Evolutionary conservation across 2,113 vertebrate species (phyloP).

Genomic region (Montifringilla adamsi): DNA sequence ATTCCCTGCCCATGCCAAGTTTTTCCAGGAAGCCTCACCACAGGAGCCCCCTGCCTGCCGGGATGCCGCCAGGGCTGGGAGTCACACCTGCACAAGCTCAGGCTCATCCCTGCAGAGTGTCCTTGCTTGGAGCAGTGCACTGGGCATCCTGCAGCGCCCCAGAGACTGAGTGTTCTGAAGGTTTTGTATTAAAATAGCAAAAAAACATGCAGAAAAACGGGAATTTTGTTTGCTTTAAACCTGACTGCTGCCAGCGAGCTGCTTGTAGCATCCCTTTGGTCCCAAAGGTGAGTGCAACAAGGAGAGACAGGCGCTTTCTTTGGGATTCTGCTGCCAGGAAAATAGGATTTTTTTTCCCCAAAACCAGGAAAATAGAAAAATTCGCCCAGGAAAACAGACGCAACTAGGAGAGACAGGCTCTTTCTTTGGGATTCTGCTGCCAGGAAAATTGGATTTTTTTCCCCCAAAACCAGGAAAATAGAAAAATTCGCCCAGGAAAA

Average conservation of each 20-base stretch:
- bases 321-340: no score
- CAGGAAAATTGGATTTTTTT: fast-evolving
- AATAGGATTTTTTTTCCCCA: fast-evolving
- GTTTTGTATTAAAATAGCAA: not conserved
- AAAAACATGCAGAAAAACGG: not conserved
- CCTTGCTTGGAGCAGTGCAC: not conserved
- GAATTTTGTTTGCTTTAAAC: not conserved
- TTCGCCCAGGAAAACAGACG: not conserved
- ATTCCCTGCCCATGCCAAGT: not conserved
- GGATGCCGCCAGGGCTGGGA: fast-evolving
- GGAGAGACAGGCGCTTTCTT: fast-evolving
- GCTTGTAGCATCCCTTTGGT: not conserved
- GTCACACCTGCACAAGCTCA: not conserved
- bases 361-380: not conserved
- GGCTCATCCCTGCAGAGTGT: not conserved
- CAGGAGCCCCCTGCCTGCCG: not conserved
- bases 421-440: not conserved
- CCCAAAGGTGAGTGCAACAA: fast-evolving
- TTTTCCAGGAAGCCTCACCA: not conserved
- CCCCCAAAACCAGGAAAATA: not conserved
- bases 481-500: not conserved
- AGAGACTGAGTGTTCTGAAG: not conserved
- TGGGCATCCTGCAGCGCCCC: fast-evolving
- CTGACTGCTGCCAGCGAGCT: fast-evolving
- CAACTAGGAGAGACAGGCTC: fast-evolving